Percentiles rank a stretch among this genome's conserved stretches.
Conservation (phyloP, 2,797 vertebrate species). For the Lepidocolaptes lacrymiger region DNA sequence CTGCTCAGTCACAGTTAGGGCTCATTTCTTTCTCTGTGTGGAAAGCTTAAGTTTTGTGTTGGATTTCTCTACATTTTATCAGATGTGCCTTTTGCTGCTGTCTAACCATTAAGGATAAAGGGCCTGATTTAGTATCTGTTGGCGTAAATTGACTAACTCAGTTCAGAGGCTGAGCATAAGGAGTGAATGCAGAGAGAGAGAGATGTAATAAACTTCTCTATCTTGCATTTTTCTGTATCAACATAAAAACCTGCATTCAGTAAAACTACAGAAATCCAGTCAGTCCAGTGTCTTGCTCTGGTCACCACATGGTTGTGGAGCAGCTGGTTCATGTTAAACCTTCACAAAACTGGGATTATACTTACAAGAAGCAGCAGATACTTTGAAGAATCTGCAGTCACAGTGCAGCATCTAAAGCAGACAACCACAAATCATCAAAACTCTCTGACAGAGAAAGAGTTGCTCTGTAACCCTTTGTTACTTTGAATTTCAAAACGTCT, state of each 20-base stretch:
- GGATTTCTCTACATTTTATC: conserved; percentile 5
- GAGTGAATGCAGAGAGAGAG: background rate
- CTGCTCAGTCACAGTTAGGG: background rate
- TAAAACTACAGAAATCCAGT: background rate
- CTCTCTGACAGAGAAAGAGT: background rate
- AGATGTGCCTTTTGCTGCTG: conserved; percentile 12
- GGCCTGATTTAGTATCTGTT: background rate
- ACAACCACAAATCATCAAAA: background rate
- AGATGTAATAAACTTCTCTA: background rate
- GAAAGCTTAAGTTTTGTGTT: background rate
- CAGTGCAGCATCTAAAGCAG: background rate
- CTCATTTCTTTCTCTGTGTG: background rate
- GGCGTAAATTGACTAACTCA: conserved; percentile 21
- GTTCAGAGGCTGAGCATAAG: background rate
- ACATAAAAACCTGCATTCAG: background rate
- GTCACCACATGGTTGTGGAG: conserved; percentile 16
- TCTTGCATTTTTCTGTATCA: background rate
- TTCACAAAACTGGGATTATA: conserved; percentile 1
- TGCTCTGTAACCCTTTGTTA: background rate
- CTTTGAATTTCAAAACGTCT: background rate
- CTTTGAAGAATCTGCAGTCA: background rate
- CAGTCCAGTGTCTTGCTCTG: background rate
- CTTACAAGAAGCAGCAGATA: background rate
- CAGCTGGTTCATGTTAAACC: conserved; percentile 32
- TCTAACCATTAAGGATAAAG: conserved; percentile 6